Base-by-base conservation (phyloP, 2,113 vertebrate species). In the Malurus melanocephalus region DNA sequence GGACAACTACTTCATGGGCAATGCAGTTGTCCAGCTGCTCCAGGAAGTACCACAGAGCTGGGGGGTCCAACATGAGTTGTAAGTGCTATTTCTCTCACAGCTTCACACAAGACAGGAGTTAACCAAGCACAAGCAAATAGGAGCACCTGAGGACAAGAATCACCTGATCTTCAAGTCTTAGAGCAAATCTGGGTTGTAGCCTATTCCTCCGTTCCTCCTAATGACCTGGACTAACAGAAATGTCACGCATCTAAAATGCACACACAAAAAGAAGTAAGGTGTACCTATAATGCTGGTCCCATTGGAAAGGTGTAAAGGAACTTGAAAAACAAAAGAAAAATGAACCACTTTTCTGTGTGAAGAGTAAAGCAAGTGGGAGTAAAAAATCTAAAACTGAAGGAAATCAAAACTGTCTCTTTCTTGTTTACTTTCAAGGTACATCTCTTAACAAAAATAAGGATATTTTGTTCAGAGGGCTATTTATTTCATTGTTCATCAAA, bases 61-160 rank as follows among this genome's bases (percentile, higher is more conserved):
- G 7, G 3, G 33, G 6, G 12, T 33, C 28, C 71, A 49, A 33
- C 6, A 42, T 0, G 0, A 72, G 26, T 2, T 32, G 15, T 8
- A 43, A 7, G 46, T 30, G 32, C 3, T 11, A 30, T 23, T 65
- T 28, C 62, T 46, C 53, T 32, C 59, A 28, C 46, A 79, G 57
- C 27, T 73, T 26, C 59, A 22, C 9, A 22, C 23, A 56, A 67
- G 49, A n/a, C 56, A 30, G 1, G 1, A 68, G n/a, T 55, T 40
- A 45, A 32, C 8, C 0, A 6, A 56, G 42, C 7, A 75, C 19
- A 43, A 35, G 27, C 35, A 78, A n/a, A 51, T 18, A 52, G 56
- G 28, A 82, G 59, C 72, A 72, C 33, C 9, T 0, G 7, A 78
- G 38, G 49, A 74, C 38, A 80, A 72, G 57, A 3, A 8, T 40